Evolutionary conservation across 92 coral and sea anemone species (phyloP), one percentile per base, ranked within the genome.

Genomic region (Bergia puertoricense): DNA sequence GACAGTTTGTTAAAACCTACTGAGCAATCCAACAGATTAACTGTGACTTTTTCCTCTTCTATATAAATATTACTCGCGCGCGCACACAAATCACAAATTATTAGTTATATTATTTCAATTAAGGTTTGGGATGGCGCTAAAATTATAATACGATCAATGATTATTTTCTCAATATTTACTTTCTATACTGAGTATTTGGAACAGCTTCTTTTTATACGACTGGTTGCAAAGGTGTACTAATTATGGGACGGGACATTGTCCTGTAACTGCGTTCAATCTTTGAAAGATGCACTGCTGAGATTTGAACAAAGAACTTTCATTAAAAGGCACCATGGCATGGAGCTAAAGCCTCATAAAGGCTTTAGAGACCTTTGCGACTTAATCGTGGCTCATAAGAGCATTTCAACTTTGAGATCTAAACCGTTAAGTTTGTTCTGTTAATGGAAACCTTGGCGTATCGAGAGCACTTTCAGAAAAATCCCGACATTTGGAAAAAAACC

Each of bases 271-370:
- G 44, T 22, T 73, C 18, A 8, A 3, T 20, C 69, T 0, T 73
- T 73, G 77, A 73, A 73, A 73, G 77, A 14, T 0, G 43, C 15
- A 73, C 77, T 73, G 77, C 77, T 73, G 77, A 37, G 77, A 37
- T 9, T 5, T 39, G 40, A 5, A 73, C 42, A 73, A 73, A 73
- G 44, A 1, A 39, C 77, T 15, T 73, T 73, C 15, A 36, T 9
- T 73, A 22, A 73, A 69, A 22, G 18, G 75, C 75, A 2, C 37
- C 3, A 72, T 18, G 3, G 6, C 4, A 62, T 15, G 3, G 2
- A 16, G 30, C 69, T 62, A 62, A 62, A 36, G 2, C 77, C 43
- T 73, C 77, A 36, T 73, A 73, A 73, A 23, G 15, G 42, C 43
- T 62, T 62, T 62, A 73, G 77, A 22, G 77, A 73, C 43, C 40